phyloP scores from a whole-genome alignment of 23 tunicate genomes.

The Trididemnum miniatum region DNA sequence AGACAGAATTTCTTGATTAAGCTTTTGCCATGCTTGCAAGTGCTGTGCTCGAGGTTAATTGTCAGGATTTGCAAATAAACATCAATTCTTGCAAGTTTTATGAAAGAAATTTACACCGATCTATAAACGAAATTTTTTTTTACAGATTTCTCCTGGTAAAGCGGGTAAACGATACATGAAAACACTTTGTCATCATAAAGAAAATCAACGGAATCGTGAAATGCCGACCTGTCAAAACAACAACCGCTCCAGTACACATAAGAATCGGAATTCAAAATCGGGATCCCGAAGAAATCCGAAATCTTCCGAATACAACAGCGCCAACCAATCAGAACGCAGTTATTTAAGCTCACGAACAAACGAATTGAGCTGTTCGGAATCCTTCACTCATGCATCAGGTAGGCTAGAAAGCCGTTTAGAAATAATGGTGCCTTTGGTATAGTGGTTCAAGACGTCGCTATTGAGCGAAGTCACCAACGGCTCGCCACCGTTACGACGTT shows the following conservation, averaged over 20 bases:
- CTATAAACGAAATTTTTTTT: no score
- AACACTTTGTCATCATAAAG: not conserved
- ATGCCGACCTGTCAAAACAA: not conserved
- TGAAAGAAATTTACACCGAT: no score
- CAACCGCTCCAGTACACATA: not conserved
- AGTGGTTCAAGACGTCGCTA: no score
- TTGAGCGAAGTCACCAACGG: no score
- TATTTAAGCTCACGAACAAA: not conserved
- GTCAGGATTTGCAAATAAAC: no score
- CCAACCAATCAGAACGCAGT: not conserved
- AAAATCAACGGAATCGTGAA: not conserved
- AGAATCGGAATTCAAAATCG: not conserved
- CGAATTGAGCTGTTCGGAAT: not conserved
- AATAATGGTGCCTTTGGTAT: no score
- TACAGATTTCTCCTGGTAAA: not conserved
- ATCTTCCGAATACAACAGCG: not conserved
- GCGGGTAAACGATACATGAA: not conserved
- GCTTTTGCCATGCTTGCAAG: no score
- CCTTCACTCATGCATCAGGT: not conserved
- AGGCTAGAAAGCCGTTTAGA: no score
- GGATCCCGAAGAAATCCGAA: not conserved
- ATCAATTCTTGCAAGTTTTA: no score
- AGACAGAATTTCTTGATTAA: no score
- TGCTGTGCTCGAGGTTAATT: no score
- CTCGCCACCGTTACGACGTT: no score